Evolutionary conservation across 2,797 vertebrate genomes (phyloP).

Genomic region (Ptychobarbus kaznakovi): DNA sequence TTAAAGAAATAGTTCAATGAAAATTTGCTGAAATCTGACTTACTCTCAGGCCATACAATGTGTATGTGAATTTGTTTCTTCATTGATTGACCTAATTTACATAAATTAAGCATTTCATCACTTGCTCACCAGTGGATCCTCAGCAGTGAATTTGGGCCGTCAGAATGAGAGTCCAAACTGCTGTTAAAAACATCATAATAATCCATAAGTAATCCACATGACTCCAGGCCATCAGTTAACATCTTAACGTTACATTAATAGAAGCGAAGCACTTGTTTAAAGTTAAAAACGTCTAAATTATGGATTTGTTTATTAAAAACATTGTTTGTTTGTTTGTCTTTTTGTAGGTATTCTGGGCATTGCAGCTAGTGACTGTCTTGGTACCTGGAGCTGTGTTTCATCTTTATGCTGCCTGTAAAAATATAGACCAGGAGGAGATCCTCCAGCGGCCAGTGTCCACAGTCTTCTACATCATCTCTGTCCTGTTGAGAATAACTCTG

Average conservation of each 20-base stretch:
- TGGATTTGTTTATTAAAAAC: not conserved
- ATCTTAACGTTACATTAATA: not conserved
- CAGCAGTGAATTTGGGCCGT: not conserved
- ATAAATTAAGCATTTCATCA: not conserved
- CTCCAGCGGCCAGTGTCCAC: slow-evolving; percentile 83
- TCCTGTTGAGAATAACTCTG: slow-evolving; percentile 86
- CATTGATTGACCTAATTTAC: not conserved
- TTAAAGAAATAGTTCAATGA: not conserved
- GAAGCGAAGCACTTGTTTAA: not conserved
- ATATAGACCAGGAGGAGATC: slow-evolving; percentile 87
- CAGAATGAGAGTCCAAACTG: not conserved
- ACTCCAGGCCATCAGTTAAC: not conserved
- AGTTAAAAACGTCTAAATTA: not conserved
- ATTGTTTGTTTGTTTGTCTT: not conserved
- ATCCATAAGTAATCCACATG: not conserved
- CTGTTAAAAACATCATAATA: not conserved
- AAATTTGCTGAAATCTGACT: not conserved
- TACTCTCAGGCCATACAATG: not conserved
- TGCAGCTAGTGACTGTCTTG: slow-evolving; percentile 86
- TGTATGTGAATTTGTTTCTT: not conserved
- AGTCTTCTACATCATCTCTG: slow-evolving; percentile 86
- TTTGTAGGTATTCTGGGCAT: slow-evolving; percentile 85
- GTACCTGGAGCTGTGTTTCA: slow-evolving; percentile 88
- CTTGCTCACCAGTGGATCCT: not conserved
- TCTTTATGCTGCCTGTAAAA: slow-evolving; percentile 86